These are phyloP conservation scores for Melanotaenia trifasciata DNA, from an alignment of 2,797 vertebrate species.

Conservation along the genomic window DNA sequence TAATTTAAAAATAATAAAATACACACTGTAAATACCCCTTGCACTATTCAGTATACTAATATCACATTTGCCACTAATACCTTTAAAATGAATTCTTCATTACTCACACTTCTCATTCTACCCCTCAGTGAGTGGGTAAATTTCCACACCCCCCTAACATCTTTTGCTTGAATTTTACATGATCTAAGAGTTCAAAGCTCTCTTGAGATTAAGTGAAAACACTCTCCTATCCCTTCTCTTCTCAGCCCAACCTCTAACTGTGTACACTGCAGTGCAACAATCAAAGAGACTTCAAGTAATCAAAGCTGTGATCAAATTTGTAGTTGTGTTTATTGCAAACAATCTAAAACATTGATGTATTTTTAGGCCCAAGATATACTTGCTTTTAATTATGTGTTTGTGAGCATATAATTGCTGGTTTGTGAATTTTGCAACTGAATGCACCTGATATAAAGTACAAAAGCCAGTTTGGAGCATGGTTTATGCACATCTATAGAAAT, in stretches of 20 bases:
- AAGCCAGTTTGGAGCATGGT: background rate
- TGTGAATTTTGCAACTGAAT: background rate
- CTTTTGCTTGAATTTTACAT: slow-evolving; percentile 11
- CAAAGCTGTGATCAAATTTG: slow-evolving; percentile 57
- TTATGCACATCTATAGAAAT: slow-evolving; percentile 15
- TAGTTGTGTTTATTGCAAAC: slow-evolving; percentile 26
- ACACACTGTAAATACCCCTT: slow-evolving; percentile 59
- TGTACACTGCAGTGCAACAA: slow-evolving; percentile 39
- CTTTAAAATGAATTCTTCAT: slow-evolving; percentile 19
- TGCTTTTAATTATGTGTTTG: background rate
- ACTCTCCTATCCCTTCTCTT: slow-evolving; percentile 8
- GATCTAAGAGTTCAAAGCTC: slow-evolving; percentile 34
- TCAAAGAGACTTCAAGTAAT: slow-evolving; percentile 59
- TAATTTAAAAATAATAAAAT: slow-evolving; percentile 1
- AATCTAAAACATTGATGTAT: slow-evolving; percentile 9
- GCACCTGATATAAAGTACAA: background rate
- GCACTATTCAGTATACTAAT: slow-evolving; percentile 39
- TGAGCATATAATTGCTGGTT: background rate
- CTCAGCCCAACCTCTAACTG: slow-evolving; percentile 23
- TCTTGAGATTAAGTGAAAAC: slow-evolving; percentile 16
- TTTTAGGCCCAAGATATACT: background rate
- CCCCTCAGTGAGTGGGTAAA: slow-evolving; percentile 13
- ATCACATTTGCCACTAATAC: slow-evolving; percentile 35
- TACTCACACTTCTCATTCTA: slow-evolving; percentile 25
- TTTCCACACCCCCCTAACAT: slow-evolving; percentile 9